These are phyloP conservation scores for Lumbricus terrestris DNA, from an alignment of 2,888 invertebrate species.

Conservation along the genomic window DNA sequence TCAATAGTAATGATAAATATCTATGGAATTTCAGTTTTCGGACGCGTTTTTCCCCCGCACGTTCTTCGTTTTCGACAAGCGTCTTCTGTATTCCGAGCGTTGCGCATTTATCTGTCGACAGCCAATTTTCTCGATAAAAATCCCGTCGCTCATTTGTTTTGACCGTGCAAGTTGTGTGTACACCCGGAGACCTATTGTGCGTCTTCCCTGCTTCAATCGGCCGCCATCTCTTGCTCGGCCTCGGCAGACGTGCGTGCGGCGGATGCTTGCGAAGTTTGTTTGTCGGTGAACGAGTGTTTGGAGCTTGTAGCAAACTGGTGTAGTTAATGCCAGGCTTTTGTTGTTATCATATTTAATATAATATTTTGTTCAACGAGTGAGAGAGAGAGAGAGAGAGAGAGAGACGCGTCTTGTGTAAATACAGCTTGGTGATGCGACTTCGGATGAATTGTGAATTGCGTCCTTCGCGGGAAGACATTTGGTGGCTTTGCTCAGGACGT, in stretches of 20 bases:
- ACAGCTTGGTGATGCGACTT: background rate
- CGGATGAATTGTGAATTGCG: background rate
- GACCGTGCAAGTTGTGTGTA: background rate
- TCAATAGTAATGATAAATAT: background rate
- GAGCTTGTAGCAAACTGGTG: background rate
- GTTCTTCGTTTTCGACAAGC: too few species aligned
- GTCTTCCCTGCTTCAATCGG: too few species aligned
- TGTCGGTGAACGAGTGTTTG: background rate
- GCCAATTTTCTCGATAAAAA: background rate
- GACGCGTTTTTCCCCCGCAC: background rate
- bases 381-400: too few species aligned
- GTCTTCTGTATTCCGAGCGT: background rate
- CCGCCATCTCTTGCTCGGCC: background rate
- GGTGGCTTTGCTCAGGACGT: background rate
- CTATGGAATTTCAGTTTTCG: background rate
- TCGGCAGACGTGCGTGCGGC: background rate
- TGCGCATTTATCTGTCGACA: background rate
- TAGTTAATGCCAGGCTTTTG: background rate
- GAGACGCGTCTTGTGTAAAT: background rate
- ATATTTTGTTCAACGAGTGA: background rate
- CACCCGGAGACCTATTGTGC: background rate
- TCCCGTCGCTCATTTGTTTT: too few species aligned
- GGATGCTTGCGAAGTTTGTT: background rate
- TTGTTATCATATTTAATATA: constrained; percentile 3
- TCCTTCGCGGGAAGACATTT: background rate